Evolutionary conservation across 2,888 invertebrate species (phyloP).

Genomic region (Chironomus tentans): DNA sequence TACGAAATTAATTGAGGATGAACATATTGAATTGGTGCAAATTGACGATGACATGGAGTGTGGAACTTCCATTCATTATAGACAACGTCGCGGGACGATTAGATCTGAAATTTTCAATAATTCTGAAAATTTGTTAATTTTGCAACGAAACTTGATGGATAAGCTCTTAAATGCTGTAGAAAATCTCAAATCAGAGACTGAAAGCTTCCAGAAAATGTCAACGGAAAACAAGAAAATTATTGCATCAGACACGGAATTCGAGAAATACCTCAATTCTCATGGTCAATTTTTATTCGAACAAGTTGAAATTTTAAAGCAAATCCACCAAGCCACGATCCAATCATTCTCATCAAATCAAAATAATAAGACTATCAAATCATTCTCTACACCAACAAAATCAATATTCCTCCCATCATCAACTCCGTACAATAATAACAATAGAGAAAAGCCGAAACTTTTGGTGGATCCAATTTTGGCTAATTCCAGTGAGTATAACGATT

Average conservation of each 20-base stretch:
- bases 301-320: slow-evolving; percentile 34
- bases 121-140: slow-evolving; percentile 12
- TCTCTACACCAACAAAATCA: slow-evolving; percentile 6
- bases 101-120: slow-evolving; percentile 24
- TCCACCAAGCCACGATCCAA: slow-evolving; percentile 28
- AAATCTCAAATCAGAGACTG: not conserved
- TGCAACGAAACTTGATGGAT: slow-evolving; percentile 15
- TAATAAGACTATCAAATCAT: slow-evolving; percentile 1
- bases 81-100: slow-evolving; percentile 6
- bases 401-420: slow-evolving; percentile 35
- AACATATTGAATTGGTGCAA: slow-evolving; percentile 32
- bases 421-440: slow-evolving; percentile 33
- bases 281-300: slow-evolving; percentile 37
- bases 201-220: not conserved
- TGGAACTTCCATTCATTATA: not conserved
- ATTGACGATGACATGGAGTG: slow-evolving; percentile 28
- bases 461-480: not conserved
- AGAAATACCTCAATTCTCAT: slow-evolving; percentile 36
- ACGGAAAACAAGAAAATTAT: not conserved
- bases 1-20: slow-evolving; percentile 27
- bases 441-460: not conserved
- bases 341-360: not conserved
- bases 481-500: not conserved
- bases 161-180: not conserved
- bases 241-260: not conserved